These are phyloP conservation scores for Tuta absoluta DNA, from an alignment of 2,888 invertebrate genomes.

Conservation along the genomic window DNA sequence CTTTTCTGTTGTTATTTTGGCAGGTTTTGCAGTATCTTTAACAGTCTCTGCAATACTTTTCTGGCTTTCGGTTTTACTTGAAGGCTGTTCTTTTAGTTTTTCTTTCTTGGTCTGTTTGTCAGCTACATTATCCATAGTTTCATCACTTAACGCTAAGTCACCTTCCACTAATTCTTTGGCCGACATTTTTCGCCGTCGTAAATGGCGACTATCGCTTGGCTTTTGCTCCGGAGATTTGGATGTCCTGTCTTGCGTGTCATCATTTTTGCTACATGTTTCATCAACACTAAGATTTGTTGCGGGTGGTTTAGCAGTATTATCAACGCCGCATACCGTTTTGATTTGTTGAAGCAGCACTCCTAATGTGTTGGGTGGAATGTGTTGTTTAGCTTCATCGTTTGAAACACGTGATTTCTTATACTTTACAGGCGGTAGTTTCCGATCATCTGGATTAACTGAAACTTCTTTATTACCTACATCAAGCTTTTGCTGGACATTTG, in stretches of 20 bases:
- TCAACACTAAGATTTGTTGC: slow-evolving; percentile 15
- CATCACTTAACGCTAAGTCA: slow-evolving; percentile 72
- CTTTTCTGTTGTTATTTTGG: slow-evolving; percentile 1
- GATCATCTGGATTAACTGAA: not conserved
- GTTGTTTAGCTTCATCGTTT: not conserved
- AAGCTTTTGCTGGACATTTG: not conserved
- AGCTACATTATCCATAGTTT: slow-evolving; percentile 52
- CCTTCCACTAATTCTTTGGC: slow-evolving; percentile 52
- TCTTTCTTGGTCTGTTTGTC: slow-evolving; percentile 4
- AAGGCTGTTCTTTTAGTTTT: slow-evolving; percentile 5
- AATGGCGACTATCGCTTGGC: not conserved
- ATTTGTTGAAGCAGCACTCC: slow-evolving; percentile 16
- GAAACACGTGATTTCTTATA: slow-evolving; percentile 47
- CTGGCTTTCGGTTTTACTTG: not conserved
- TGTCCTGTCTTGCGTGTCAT: not conserved
- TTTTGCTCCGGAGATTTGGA: too few relatives aligned
- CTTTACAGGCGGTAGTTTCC: slow-evolving; percentile 23
- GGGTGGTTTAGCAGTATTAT: not conserved
- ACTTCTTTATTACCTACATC: not conserved
- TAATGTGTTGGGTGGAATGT: slow-evolving; percentile 1
- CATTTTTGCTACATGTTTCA: not conserved
- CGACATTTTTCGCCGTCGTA: slow-evolving; percentile 6
- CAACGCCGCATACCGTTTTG: not conserved
- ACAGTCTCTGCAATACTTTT: not conserved
- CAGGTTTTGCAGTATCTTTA: not conserved